Evolutionary conservation across 35 echinoderm and acorn worm species (phyloP), one percentile per base, ranked within the genome.

Genomic region (Heliocidaris erythrogramma): DNA sequence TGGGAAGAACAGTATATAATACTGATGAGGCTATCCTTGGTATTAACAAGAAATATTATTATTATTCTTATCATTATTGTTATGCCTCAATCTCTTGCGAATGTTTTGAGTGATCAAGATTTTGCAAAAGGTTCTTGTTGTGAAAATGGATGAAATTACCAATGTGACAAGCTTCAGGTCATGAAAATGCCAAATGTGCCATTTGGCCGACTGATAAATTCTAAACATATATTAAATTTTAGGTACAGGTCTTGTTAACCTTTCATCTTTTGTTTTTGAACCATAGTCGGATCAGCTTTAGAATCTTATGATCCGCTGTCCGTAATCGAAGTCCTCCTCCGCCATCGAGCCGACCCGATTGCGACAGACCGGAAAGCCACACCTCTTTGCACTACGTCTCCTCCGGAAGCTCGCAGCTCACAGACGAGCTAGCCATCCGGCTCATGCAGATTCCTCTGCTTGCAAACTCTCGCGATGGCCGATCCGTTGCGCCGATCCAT

Each of bases 381-480:
- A 97, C 97, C 5, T 31, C 97, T 14, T 84, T 98, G 13, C 97
- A 98, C 94, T 94, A 96, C 85, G 96, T 95, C 12, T 96, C 97
- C 0, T 85, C 97, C 11, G 27, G 90, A 30, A 95, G 61, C 30
- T 24, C 78, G 4, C 42, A 95, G 61, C 78, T 94, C n/a, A 48
- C 71, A 0, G 84, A 95, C 65, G 94, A 95, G 91, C 94, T 95
- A 59, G 96, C 94, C 14, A 42, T 91, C 9, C 29, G 59, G 4
- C 93, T 94, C 31, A 90, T 94, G 30, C 86, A 47, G 2, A 32
- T 90, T 31, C 95, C 93, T 13, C 49, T 93, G 8, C 8, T 94
- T 24, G 60, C 96, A 49, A 91, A 96, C 31, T 92, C 96, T 69
- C 91, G 89, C 32, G 96, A 99, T 31, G 89, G 96, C 18, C 92